Evolutionary conservation across 2,888 invertebrate genomes (phyloP), one percentile per base, ranked within the genome.

Genomic region (Erpobdella octoculata): DNA sequence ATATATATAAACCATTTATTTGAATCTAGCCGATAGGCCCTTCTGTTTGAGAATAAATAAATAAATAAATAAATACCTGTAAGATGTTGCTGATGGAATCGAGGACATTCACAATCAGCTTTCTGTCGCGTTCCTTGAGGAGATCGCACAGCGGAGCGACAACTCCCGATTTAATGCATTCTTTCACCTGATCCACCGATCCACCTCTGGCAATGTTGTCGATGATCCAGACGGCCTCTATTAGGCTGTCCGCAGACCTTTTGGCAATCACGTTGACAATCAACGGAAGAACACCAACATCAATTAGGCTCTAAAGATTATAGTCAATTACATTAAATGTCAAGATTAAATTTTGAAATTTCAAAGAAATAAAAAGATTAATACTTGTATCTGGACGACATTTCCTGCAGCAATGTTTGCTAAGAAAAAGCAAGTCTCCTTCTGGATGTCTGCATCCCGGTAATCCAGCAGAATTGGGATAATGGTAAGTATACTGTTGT

Each of bases 371-470:
- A 15, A 12, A 3, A 18, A 25, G 3, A 25, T 53, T 25, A 3
- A 28, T 53, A 69, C 69, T 28, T 85, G 83, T 33, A 85, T 83
- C 75, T 84, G 85, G 0, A 75, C 74, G 0, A 76, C 70, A 74
- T 91, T 94, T 2, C 96, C 96, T 5, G 96, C 96, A 3, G 93
- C 89, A 31, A 97, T 89, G 83, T 97, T 97, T 76, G 93, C 93
- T 6, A 92, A 86, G 0, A 94, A 90, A 96, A 96, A 97, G 0
- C 91, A 89, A 0, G 92, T 90, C 80, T 93, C 86, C 77, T 86
- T 84, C 74, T 83, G 80, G 64, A 92, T 87, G 61, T 89, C 89
- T 0, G 86, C 78, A 74, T 89, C 88, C 0, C 82, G 78, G 77
- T 89, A 89, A 28, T 86, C 84, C 58, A 95, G 85, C 6, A 94